Evolutionary conservation across 2,888 invertebrate species (phyloP), one percentile per base, ranked within the genome.

Genomic region (Drosophila mercatorum): DNA sequence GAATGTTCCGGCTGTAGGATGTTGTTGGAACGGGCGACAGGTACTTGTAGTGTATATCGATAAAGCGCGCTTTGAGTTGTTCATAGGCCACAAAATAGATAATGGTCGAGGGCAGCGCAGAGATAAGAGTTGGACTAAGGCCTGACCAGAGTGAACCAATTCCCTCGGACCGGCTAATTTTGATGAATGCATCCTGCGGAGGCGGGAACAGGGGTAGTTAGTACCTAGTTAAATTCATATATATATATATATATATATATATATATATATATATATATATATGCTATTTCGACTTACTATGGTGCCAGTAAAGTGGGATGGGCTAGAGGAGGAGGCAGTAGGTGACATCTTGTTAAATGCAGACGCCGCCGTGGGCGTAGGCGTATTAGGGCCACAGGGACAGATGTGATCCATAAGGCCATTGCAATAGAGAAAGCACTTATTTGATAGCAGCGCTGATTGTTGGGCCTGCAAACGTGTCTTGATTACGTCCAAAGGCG

Each of bases 401-500:
- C 99, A 99, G 43, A 99, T 93, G 92, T 99, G 99, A 93, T 99
- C 99, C 99, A 99, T 99, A 12, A 99, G 94, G 0, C 99, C 99
- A 94, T 99, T 99, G 92, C 98, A 98, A 93, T 98, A 99, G 8
- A 99, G 93, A 92, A 97, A 99, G 93, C 99, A 98, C 93, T 96
- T 97, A 80, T 97, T 96, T 10, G 96, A 96, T 6, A 96, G 93
- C 81, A 96, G 92, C 0, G 96, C 95, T 87, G 97, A 97, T 90
- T 97, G 97, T 92, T 99, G 99, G 3, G 97, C 96, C 94, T 99
- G 99, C 46, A 99, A 94, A 56, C 99, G 95, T 74, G 99, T 98
- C 94, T 99, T 99, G 0, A 99, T 97, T n/a, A 99, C 99, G 94
- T 99, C 99, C 80, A 99, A 93, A 0, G 99, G 99, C 0, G 99